Conservation (phyloP, 2,888 invertebrate species). For the Acleris emargana region DNA sequence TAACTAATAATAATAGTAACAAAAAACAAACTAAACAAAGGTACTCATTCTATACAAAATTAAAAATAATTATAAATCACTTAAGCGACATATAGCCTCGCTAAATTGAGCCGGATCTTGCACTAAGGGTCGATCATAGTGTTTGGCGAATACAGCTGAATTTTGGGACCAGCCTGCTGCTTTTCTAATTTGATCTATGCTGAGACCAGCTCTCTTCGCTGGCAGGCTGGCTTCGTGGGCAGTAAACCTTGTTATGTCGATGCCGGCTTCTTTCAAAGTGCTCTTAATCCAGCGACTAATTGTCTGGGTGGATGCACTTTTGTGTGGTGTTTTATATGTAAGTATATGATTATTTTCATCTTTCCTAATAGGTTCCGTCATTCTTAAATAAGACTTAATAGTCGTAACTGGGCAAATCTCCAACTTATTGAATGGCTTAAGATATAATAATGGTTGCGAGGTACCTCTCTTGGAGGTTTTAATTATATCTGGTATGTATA, state of each 20-base stretch:
- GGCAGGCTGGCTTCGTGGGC: conserved; percentile 31
- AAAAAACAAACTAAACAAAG: too few species aligned
- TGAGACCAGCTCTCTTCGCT: conserved; percentile 14
- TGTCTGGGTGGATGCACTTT: neutral
- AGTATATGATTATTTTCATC: neutral
- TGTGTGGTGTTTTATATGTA: conserved; percentile 3
- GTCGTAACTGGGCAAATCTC: conserved; percentile 9
- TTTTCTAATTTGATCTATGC: conserved; percentile 26
- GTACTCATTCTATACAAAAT: too few species aligned
- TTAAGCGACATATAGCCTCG: too few species aligned
- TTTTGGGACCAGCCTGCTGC: conserved; percentile 30
- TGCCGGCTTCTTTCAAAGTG: neutral
- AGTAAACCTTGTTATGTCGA: conserved; percentile 6
- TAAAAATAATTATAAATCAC: too few species aligned
- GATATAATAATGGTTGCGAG: neutral
- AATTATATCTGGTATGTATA: conserved; percentile 11
- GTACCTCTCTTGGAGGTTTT: conserved; percentile 4
- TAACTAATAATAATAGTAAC: neutral
- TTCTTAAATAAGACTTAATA: neutral
- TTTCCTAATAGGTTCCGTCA: neutral
- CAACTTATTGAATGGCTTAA: neutral
- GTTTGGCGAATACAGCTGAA: conserved; percentile 19
- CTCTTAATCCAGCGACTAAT: conserved; percentile 19
- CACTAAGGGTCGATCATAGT: conserved; percentile 3
- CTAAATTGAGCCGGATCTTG: too few species aligned